A percentile compares a stretch with the other conserved stretches of the same genome.
These are phyloP conservation scores for Alcedo atthis DNA, from an alignment of 2,797 vertebrate genomes.

Conservation along the genomic window DNA sequence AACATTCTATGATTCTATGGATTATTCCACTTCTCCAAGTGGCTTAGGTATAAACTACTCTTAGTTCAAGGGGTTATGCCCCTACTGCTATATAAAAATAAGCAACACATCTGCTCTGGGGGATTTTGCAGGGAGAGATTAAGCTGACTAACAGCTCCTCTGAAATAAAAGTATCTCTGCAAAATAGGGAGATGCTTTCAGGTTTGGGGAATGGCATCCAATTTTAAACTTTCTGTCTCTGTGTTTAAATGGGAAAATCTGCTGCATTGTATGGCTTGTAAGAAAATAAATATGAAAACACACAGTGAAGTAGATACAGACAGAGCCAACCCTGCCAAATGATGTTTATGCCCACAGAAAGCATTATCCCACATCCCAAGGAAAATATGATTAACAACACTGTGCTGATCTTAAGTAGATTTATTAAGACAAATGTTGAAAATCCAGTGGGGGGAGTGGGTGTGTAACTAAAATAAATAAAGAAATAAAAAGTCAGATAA, in stretches of 20 bases:
- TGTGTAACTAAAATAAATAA: neutral
- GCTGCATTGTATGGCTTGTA: neutral
- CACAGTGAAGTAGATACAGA: neutral
- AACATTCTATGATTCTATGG: too few species aligned
- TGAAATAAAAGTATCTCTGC: neutral
- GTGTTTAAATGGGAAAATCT: neutral
- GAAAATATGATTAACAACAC: slow-evolving; percentile 34
- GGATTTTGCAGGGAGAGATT: neutral
- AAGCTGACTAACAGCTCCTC: neutral
- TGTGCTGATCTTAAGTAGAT: neutral
- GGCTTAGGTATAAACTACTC: neutral
- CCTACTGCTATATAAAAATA: neutral
- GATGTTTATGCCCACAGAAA: neutral
- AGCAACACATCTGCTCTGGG: neutral
- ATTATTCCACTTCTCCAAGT: neutral
- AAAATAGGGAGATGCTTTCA: neutral
- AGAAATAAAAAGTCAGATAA: neutral
- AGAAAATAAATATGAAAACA: neutral
- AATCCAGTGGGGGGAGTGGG: neutral
- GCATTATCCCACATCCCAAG: neutral
- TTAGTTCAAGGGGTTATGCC: neutral
- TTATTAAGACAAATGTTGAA: slow-evolving; percentile 45
- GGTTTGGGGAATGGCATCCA: neutral
- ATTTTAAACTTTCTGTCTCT: neutral
- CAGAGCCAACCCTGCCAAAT: neutral